Evolutionary conservation across 2,113 vertebrate genomes (phyloP).

Genomic region (Malurus melanocephalus): DNA sequence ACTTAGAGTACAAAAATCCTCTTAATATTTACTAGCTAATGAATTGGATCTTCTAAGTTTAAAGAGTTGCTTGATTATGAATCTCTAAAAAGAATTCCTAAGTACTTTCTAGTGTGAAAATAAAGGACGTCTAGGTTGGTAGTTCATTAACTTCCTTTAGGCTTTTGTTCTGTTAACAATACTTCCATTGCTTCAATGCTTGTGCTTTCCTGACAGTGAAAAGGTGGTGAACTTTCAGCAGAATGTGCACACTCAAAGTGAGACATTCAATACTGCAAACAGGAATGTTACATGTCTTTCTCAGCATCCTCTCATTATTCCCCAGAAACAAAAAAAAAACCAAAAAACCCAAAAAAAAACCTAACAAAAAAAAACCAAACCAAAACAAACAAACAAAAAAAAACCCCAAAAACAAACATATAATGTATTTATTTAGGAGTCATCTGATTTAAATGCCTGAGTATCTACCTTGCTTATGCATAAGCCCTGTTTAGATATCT

Average conservation of each 20-base stretch:
- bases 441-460: neutral
- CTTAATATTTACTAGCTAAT: neutral
- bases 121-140: neutral
- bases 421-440: neutral
- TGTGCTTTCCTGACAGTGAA: neutral
- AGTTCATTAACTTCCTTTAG: neutral
- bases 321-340: neutral
- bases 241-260: neutral
- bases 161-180: neutral
- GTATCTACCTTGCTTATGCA: neutral
- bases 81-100: neutral
- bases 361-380: neutral
- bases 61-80: neutral
- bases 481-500: neutral
- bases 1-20: neutral
- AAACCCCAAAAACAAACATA: neutral
- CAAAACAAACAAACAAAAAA: neutral
- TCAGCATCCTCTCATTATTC: neutral
- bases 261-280: neutral
- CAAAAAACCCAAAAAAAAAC: neutral
- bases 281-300: neutral
- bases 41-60: neutral
- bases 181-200: neutral
- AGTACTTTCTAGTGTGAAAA: neutral
- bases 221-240: neutral